These are phyloP conservation scores for Thalassophryne amazonica DNA, from an alignment of 2,797 vertebrate genomes.

Conservation along the genomic window DNA sequence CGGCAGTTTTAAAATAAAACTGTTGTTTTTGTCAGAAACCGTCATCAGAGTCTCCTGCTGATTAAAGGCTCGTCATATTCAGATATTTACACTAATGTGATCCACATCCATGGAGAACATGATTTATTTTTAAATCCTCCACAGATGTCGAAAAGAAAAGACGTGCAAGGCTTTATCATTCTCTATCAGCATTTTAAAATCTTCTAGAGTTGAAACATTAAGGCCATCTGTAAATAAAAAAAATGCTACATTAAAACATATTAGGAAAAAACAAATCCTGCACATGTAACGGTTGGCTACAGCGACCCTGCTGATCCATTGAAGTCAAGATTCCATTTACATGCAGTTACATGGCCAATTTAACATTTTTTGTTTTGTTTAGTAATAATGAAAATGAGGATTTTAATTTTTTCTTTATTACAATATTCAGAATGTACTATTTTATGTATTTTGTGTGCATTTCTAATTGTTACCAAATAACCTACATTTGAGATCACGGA, in stretches of 20 bases:
- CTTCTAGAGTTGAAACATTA: conserved; percentile 46
- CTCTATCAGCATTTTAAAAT: background rate
- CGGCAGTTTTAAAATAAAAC: too few species aligned
- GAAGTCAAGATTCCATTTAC: background rate
- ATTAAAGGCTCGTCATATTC: too few species aligned
- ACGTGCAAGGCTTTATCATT: background rate
- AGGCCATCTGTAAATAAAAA: conserved; percentile 27
- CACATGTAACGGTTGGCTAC: background rate
- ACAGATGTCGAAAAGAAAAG: background rate
- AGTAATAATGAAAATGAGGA: too few species aligned
- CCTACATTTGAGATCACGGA: too few species aligned
- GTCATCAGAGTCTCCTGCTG: too few species aligned
- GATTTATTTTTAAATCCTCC: background rate
- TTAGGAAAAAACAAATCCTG: conserved; percentile 2
- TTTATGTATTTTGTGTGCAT: too few species aligned
- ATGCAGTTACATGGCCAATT: too few species aligned
- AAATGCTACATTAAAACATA: conserved; percentile 7
- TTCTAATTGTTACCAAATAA: too few species aligned
- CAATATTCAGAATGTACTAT: too few species aligned
- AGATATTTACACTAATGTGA: background rate
- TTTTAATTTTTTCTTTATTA: too few species aligned
- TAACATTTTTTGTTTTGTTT: too few species aligned
- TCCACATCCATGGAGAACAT: background rate
- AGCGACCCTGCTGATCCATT: conserved; percentile 38
- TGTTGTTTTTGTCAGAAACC: too few species aligned